phyloP scores from a whole-genome alignment of 2,113 vertebrate species.

The Dromaius novaehollandiae region DNA sequence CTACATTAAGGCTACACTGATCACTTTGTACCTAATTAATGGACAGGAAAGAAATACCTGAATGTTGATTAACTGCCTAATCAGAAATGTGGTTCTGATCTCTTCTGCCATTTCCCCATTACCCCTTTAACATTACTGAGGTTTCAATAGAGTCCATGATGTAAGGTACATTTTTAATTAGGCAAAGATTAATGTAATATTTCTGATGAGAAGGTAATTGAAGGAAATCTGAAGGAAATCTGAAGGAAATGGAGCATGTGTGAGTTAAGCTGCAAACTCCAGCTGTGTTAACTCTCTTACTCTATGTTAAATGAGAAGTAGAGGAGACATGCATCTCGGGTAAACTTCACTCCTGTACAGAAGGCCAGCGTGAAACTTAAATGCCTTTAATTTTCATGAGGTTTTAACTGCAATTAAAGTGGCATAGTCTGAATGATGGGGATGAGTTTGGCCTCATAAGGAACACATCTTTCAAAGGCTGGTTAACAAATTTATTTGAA shows the following conservation, averaged over 20 bases:
- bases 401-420: background rate
- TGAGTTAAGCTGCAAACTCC: conserved; percentile 16
- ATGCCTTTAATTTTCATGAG: conserved; percentile 20
- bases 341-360: background rate
- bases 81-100: background rate
- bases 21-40: background rate
- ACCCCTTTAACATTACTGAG: background rate
- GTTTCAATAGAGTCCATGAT: conserved; percentile 14
- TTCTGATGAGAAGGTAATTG: conserved; percentile 57
- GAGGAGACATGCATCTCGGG: background rate
- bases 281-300: conserved; percentile 11
- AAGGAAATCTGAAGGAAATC: conserved; percentile 26
- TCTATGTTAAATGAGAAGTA: conserved; percentile 4
- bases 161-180: conserved; percentile 46
- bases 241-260: conserved; percentile 48
- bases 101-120: background rate
- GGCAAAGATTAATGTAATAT: conserved; percentile 52
- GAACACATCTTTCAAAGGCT: background rate
- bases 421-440: background rate
- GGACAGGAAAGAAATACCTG: background rate
- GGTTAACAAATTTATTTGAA: background rate
- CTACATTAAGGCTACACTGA: background rate
- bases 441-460: background rate
- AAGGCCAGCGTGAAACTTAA: background rate
- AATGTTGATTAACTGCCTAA: conserved; percentile 23